phyloP scores from a whole-genome alignment of 2,797 vertebrate genomes.

The Hafferia zeledoni region DNA sequence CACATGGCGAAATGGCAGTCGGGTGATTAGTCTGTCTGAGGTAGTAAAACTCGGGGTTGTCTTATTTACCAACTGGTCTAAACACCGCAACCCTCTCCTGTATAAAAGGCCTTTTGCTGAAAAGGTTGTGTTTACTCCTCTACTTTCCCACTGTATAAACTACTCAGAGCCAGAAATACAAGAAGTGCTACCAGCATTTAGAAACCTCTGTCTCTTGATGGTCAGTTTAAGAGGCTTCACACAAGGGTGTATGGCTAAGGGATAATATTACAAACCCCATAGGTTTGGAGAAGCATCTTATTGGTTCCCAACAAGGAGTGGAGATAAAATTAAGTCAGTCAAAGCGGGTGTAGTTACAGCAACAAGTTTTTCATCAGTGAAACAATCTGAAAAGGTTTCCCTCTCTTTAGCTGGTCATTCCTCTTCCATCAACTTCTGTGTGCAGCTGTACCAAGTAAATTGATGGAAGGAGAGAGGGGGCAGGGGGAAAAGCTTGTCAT shows the following conservation, averaged over 20 bases:
- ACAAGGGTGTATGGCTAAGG: neutral
- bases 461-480: neutral
- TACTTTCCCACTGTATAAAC: neutral
- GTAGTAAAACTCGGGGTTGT: neutral
- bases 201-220: neutral
- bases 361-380: neutral
- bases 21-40: neutral
- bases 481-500: rapidly evolving
- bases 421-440: neutral
- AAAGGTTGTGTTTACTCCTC: neutral
- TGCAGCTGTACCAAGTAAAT: neutral
- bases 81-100: neutral
- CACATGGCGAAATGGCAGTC: neutral
- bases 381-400: neutral
- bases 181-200: neutral
- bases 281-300: neutral
- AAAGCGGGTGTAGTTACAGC: neutral
- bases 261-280: neutral
- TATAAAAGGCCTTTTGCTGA: neutral
- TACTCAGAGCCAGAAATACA: neutral
- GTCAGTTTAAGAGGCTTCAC: neutral
- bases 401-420: neutral
- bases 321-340: neutral
- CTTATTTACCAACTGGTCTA: neutral
- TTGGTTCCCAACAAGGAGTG: neutral